Base-by-base conservation (phyloP, 2,888 invertebrate genomes). In the Tuberolachnus salignus region DNA sequence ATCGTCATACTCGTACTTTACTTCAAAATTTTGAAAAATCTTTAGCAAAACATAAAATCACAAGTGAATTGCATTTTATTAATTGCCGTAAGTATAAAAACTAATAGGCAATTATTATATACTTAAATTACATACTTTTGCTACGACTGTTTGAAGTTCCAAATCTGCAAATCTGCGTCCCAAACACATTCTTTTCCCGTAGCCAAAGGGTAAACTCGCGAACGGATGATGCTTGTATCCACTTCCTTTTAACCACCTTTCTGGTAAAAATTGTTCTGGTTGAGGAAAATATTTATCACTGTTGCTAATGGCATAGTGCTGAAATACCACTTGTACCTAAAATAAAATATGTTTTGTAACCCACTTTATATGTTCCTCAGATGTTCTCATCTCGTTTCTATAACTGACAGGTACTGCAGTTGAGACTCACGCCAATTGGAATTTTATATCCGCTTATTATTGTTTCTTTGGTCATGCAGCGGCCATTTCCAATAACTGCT, bases 121-220 rank as follows among this genome's bases (percentile, higher is more conserved):
- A 34, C 6, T 3, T 6, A 6, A 19, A 23, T 51, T 1, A 51
- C 19, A 49, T 86, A 92, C 92, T 89, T 93, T 94, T 1, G 92
- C 90, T 55, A 94, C 84, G 19, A 94, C 86, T 70, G 94, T 91
- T 87, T 95, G 94, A 86, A 95, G 93, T 87, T 96, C 95, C 81
- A 95, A 88, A 84, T 95, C 95, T 10, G 95, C 95, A 85, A 95
- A 95, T 82, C 95, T 87, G 80, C 94, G 87, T 0, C 95, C 95
- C 78, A 94, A 86, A 83, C 94, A 94, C 89, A 94, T 94, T 72
- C 94, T 88, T 1, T 93, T 92, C 0, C 94, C 94, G 83, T 92
- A 90, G 0, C 94, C 92, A 82, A 92, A 93, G 0, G 92, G 92
- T 49, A 92, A 85, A 0, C 91, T 91, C 0, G 92, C 91, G 84